Percentiles rank a stretch among this genome's conserved stretches.
Evolutionary conservation across 2,888 invertebrate genomes (phyloP).

Genomic region (Orchesellides sinensis): DNA sequence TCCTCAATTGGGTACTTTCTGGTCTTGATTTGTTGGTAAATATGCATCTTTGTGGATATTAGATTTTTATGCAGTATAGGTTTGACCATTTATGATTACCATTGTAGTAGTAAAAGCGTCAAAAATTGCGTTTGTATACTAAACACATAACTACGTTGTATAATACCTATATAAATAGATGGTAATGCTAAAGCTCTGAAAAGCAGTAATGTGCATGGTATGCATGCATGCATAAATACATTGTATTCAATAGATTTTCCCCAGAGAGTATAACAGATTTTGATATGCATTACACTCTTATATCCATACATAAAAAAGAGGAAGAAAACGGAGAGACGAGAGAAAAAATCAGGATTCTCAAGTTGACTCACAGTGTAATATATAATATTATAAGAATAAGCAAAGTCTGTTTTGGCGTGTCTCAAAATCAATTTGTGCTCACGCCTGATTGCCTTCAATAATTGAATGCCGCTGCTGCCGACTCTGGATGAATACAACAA

Average conservation of each 20-base stretch:
- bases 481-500: conserved; percentile 68
- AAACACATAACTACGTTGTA: background rate
- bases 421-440: conserved; percentile 75
- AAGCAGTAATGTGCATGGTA: conserved; percentile 60
- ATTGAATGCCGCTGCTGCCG: conserved; percentile 75
- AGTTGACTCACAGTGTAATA: conserved; percentile 68
- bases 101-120: conserved; percentile 17
- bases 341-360: conserved; percentile 57
- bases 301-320: conserved; percentile 33
- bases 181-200: conserved; percentile 16
- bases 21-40: background rate
- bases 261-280: conserved; percentile 10
- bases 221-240: conserved; percentile 65
- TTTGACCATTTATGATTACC: conserved; percentile 52
- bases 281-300: background rate
- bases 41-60: conserved; percentile 5
- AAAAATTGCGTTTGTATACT: conserved; percentile 6
- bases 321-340: conserved; percentile 20
- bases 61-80: conserved; percentile 15
- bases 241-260: conserved; percentile 54
- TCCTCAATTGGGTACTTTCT: too few relatives aligned
- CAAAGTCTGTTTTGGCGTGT: conserved; percentile 75
- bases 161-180: background rate
- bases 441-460: conserved; percentile 75
- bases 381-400: conserved; percentile 69